Base-by-base conservation (phyloP, 2,888 invertebrate species). In the Polietes domitor region DNA sequence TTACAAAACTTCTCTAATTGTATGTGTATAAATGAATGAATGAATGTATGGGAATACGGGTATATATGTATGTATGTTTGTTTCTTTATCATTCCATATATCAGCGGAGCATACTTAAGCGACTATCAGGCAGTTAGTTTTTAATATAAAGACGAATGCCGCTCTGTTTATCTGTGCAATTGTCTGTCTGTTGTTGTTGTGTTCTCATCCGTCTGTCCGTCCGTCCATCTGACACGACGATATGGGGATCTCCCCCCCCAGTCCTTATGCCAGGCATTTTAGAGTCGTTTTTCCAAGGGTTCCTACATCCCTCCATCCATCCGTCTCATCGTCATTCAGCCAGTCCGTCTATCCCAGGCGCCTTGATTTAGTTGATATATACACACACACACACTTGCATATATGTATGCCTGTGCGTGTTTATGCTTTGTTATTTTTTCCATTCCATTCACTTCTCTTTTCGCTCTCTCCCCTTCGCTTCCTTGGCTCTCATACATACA, bases 71-170 rank as follows among this genome's bases (percentile, higher is more conserved):
- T 9, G 9, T 37, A 15, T 47, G 47, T 47, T 2, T n/a, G 1
- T 47, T n/a, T n/a, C n/a, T 47, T 47, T 15, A 47, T n/a, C 47
- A 2, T 47, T 47, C 47, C n/a, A n/a, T 47, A 2, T 47, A 15
- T 2, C n/a, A n/a, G n/a, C 53, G 21, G 6, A 5, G 19, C 21
- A 21, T 53, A 53, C 53, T 53, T 53, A 53, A 1, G 9, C 21
- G 53, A 53, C 21, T 53, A 50, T 50, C 26, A 37, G 63, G 32
- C 32, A 63, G 32, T 63, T 17, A 10, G 17, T 15, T 63, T 63
- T 63, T 63, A 63, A 63, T 63, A 32, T 37, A 63, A 63, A 32
- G 47, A 37, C 19, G 50, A 50, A 50, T 61, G 61, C 24, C 61
- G 9, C n/a, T 28, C 17, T 19, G 63, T 63, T n/a, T 43, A n/a